Conservation (phyloP, 1,140 invertebrate species). For the Drosophila mayri region DNA sequence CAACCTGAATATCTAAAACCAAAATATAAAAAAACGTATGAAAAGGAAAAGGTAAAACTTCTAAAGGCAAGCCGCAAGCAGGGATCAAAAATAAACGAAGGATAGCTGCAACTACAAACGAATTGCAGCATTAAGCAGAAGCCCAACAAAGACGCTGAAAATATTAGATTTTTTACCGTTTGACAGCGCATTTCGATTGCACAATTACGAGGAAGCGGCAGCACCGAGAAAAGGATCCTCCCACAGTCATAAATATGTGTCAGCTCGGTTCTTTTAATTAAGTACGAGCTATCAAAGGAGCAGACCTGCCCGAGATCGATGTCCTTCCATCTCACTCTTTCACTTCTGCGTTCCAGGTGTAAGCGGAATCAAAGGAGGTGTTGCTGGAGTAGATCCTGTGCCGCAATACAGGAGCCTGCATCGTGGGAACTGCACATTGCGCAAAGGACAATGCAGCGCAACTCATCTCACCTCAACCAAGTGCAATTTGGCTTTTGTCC, state of each 20-base stretch:
- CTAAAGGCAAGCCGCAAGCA: conserved; percentile 52
- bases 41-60: conserved; percentile 21
- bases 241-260: conserved; percentile 69
- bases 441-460: conserved; percentile 67
- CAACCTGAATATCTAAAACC: conserved; percentile 25
- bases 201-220: conserved; percentile 76
- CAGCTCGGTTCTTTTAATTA: conserved; percentile 70
- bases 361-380: conserved; percentile 65
- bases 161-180: conserved; percentile 75
- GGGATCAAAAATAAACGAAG: conserved; percentile 14
- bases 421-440: conserved; percentile 78
- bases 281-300: conserved; percentile 51
- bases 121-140: conserved; percentile 35
- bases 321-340: conserved; percentile 35
- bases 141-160: conserved; percentile 53
- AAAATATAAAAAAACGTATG: neutral
- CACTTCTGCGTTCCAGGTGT: conserved; percentile 51
- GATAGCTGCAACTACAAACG: conserved; percentile 58
- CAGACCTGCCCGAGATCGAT: conserved; percentile 59
- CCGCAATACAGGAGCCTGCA: conserved; percentile 46
- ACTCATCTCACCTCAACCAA: conserved; percentile 42
- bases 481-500: conserved; percentile 75
- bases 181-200: conserved; percentile 51
- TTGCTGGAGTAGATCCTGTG: conserved; percentile 24
- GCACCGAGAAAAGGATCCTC: conserved; percentile 45